Evolutionary conservation across 1,140 invertebrate species (phyloP).

Genomic region (Tigriopus japonicus): DNA sequence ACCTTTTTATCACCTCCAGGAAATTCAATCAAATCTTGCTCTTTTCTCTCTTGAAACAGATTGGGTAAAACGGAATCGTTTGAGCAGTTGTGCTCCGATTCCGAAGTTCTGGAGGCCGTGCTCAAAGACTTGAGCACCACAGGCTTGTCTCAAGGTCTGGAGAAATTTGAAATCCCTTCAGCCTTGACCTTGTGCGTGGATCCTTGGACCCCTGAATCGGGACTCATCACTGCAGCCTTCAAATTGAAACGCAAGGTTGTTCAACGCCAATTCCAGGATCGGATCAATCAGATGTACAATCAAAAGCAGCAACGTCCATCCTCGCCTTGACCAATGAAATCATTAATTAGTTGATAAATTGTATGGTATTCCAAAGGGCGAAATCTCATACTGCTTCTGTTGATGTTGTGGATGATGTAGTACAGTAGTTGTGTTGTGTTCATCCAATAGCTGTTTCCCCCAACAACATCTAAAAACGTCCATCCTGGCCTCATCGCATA

Average conservation of each 20-base stretch:
- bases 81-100: constrained; percentile 24
- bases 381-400: too few relatives aligned
- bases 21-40: too few relatives aligned
- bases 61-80: constrained; percentile 20
- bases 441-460: too few relatives aligned
- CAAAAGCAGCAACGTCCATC: too few relatives aligned
- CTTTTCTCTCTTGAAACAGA: constrained; percentile 12
- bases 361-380: too few relatives aligned
- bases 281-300: constrained; percentile 20
- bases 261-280: neutral
- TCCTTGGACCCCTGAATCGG: constrained; percentile 87
- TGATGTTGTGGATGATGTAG: too few relatives aligned
- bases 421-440: too few relatives aligned
- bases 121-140: constrained; percentile 19
- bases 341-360: too few relatives aligned
- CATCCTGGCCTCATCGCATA: too few relatives aligned
- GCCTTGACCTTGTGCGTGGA: constrained; percentile 69
- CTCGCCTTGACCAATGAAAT: too few relatives aligned
- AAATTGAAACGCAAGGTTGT: neutral
- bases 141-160: constrained; percentile 34
- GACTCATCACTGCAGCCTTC: constrained; percentile 37
- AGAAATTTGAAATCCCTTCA: constrained; percentile 80
- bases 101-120: constrained; percentile 21
- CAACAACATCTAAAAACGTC: too few relatives aligned
- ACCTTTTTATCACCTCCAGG: too few relatives aligned